Percentiles rank a stretch among this genome's conserved stretches.
phyloP scores from a whole-genome alignment of 1,140 invertebrate genomes.

The Tyrophagus putrescentiae region DNA sequence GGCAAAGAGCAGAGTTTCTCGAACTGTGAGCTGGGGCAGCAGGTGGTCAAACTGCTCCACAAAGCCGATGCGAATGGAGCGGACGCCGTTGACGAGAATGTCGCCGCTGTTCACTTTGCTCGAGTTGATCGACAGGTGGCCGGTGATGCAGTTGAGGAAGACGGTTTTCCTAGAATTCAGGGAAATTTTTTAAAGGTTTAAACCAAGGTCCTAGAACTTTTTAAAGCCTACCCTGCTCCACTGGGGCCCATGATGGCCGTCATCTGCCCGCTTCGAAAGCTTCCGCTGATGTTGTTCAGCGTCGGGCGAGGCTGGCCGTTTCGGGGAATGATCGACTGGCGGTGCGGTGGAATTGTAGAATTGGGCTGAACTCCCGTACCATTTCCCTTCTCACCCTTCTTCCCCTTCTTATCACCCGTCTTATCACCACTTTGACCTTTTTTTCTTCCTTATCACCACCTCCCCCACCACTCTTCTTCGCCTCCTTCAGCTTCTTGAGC shows the following conservation, averaged over 20 bases:
- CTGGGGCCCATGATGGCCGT: conserved; percentile 49
- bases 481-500: not conserved
- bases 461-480: not conserved
- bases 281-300: conserved; percentile 49
- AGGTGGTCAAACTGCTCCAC: conserved; percentile 67
- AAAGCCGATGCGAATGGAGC: conserved; percentile 19
- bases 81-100: conserved; percentile 12
- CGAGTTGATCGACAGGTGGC: not conserved
- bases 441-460: not conserved
- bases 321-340: not conserved
- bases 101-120: conserved; percentile 10
- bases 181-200: no score
- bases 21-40: conserved; percentile 67
- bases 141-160: conserved; percentile 31
- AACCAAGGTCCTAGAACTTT: no score
- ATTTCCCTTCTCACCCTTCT: not conserved
- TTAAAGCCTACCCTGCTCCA: conserved; percentile 41
- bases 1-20: conserved; percentile 74
- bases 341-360: not conserved
- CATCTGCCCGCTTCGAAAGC: conserved; percentile 45
- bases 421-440: not conserved
- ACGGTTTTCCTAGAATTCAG: no score
- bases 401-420: not conserved
- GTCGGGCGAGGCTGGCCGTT: not conserved
- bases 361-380: no score